Evolutionary conservation across 1,140 invertebrate genomes (phyloP), one percentile per base, ranked within the genome.

Genomic region (Cecropterus lyciades): DNA sequence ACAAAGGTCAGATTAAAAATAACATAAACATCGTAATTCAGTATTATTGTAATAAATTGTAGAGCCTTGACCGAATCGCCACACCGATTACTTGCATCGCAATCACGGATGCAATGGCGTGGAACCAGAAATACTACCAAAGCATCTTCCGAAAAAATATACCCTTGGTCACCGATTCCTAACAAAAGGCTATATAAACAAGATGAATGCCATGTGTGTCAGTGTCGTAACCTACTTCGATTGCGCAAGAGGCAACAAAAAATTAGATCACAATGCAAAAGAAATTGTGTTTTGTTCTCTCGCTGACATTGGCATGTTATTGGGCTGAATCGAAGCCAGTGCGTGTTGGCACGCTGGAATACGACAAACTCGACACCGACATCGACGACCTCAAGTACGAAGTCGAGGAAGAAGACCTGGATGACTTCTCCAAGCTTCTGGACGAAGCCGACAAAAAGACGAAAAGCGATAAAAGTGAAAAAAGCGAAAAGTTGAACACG

Each of bases 221-320:
- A 91, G 87, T 91, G 89, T 88, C 87, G 84, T 74, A 89, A 89
- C 82, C 89, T 80, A 85, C 75, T 89, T 84, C 80, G 55, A 85
- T 85, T 89, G 80, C 69, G 66, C 76, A 88, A 85, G 77, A 87
- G 57, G 57, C 10, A 6, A 70, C 45, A 84, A 84, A 88, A 82
- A 86, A 77, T 74, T 65, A 71, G 70, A 72, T 43, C 77, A 77
- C 63, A 68, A 87, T 83, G 82, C 72, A 70, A 78, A 87, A 80
- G 64, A 84, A 79, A 79, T 73, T 79, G 57, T 74, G 74, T 65
- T 67, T 88, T 27, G 63, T 80, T 27, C 45, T 89, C 65, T 72
- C 73, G 73, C 73, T 91, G 77, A 80, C 79, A 74, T 77, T 77
- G 73, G 62, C 84, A 65, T 71, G 73, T 68, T 81, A 69, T 67